phyloP scores from a whole-genome alignment of 2,888 invertebrate genomes.

The Prosapia bicincta region DNA sequence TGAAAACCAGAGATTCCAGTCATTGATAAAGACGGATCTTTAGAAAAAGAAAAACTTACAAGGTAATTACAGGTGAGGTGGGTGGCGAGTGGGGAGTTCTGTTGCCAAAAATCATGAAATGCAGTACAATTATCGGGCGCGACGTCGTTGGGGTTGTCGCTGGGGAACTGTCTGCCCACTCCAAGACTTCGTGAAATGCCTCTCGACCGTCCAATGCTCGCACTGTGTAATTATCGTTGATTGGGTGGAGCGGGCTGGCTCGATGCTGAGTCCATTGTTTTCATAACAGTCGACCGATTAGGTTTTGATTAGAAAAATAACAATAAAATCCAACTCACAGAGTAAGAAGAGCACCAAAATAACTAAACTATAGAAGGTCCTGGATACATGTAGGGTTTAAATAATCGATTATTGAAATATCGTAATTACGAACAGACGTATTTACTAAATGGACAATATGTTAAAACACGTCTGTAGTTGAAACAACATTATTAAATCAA shows the following conservation, averaged over 20 bases:
- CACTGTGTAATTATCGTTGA: not conserved
- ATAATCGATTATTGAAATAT: too few relatives aligned
- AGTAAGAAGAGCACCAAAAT: too few relatives aligned
- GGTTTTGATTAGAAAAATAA: not conserved
- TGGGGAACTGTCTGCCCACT: not conserved
- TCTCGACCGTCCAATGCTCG: not conserved
- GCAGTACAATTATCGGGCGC: not conserved
- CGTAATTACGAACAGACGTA: too few relatives aligned
- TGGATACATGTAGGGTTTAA: too few relatives aligned
- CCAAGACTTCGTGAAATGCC: not conserved
- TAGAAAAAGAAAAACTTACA: not conserved
- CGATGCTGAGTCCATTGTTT: not conserved
- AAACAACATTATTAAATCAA: too few relatives aligned
- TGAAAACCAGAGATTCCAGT: not conserved
- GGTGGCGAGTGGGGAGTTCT: not conserved
- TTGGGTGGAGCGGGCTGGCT: not conserved
- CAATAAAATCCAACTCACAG: too few relatives aligned
- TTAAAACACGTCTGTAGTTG: too few relatives aligned
- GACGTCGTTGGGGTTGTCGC: too few relatives aligned
- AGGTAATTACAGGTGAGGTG: not conserved
- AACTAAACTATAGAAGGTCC: too few relatives aligned
- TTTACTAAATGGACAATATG: too few relatives aligned
- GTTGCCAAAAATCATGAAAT: not conserved
- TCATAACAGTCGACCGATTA: conserved; percentile 2
- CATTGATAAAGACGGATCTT: not conserved